Percentiles rank a stretch among this genome's conserved stretches.
These are phyloP conservation scores for Opisthocomus hoazin DNA, from an alignment of 2,113 vertebrate species.

Conservation along the genomic window DNA sequence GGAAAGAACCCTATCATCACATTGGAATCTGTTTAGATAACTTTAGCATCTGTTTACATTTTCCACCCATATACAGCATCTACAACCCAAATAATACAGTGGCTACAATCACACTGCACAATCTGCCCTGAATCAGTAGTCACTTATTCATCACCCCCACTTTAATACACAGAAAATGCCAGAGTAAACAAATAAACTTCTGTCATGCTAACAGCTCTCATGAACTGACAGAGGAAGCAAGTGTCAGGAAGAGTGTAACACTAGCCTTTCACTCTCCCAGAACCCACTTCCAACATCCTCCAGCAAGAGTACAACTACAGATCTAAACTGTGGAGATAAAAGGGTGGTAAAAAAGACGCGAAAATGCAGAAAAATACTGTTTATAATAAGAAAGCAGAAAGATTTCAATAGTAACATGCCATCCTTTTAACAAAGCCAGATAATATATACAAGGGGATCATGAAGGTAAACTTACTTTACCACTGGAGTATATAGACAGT, in stretches of 20 bases:
- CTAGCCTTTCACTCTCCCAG: neutral
- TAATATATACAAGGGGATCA: neutral
- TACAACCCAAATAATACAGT: neutral
- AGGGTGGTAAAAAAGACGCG: neutral
- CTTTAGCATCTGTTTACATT: neutral
- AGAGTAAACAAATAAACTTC: neutral
- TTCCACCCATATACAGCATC: no score
- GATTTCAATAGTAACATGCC: neutral
- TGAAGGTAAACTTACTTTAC: conserved; percentile 86
- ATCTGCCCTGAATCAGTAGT: neutral
- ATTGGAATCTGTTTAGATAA: neutral
- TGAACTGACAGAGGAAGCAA: neutral
- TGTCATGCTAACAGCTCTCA: neutral
- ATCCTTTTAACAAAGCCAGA: neutral
- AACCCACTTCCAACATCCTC: neutral
- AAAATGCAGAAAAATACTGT: neutral
- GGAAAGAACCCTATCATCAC: neutral
- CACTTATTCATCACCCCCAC: neutral
- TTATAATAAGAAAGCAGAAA: neutral
- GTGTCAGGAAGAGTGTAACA: neutral
- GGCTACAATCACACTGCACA: neutral
- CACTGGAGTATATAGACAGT: conserved; percentile 90
- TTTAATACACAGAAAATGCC: neutral
- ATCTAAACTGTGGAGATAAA: neutral
- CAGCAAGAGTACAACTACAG: neutral